These are phyloP conservation scores for Papilio protenor DNA, from an alignment of 2,888 invertebrate species.

Conservation along the genomic window DNA sequence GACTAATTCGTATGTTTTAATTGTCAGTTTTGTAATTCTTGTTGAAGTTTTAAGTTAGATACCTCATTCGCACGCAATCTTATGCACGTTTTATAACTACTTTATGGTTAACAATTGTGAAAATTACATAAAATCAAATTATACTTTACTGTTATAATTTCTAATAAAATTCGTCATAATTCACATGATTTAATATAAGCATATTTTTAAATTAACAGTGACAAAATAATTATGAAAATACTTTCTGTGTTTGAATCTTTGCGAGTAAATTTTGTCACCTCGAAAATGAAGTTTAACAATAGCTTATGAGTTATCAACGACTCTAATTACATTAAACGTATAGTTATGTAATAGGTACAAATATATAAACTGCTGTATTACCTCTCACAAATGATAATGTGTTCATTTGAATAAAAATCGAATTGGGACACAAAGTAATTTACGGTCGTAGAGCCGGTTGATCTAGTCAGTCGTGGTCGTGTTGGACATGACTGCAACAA, in stretches of 20 bases:
- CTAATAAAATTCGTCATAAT: not conserved
- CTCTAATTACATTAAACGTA: not conserved
- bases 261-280: not conserved
- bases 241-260: not conserved
- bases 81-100: conserved; percentile 26
- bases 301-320: not conserved
- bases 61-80: conserved; percentile 25
- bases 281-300: not conserved
- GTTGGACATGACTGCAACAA: conserved; percentile 55
- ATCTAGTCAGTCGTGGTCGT: conserved; percentile 54
- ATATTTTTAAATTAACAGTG: not conserved
- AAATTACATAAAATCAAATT: not conserved
- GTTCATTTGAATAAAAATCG: conserved; percentile 28
- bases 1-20: conserved; percentile 32
- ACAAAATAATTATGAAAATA: not conserved
- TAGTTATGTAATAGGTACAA: not conserved
- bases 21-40: conserved; percentile 28
- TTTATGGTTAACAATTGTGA: not conserved
- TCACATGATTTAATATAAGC: not conserved
- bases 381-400: not conserved
- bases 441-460: conserved; percentile 54
- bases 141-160: not conserved
- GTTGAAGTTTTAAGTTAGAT: conserved; percentile 22
- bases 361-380: not conserved
- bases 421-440: conserved; percentile 47